A percentile compares a stretch with the other conserved stretches of the same genome.
phyloP scores from a whole-genome alignment of 2,797 vertebrate genomes.

The Onychomys arenicola region DNA sequence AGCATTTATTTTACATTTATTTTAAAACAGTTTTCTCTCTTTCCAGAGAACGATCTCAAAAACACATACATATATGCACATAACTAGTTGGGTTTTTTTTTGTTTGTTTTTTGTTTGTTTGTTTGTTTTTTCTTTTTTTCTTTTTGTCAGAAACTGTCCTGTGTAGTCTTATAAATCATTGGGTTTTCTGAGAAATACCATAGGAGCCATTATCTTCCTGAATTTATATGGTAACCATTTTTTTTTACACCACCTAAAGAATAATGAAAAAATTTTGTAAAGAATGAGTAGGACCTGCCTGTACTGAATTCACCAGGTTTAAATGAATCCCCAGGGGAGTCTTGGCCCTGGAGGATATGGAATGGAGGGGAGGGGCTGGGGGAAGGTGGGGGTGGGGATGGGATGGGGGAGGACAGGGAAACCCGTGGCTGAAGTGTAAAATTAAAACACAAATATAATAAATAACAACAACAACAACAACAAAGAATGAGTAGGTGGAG shows the following conservation, averaged over 20 bases:
- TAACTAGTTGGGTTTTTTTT: no score
- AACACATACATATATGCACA: background rate
- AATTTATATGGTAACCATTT: background rate
- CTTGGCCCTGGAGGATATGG: no score
- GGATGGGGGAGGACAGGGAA: no score
- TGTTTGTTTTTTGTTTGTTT: background rate
- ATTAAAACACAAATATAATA: no score
- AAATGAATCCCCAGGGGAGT: no score
- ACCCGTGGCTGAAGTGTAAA: no score
- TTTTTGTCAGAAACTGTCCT: background rate
- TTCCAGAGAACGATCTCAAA: background rate
- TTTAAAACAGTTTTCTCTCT: background rate
- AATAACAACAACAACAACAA: no score
- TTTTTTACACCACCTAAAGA: background rate
- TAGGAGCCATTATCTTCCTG: background rate
- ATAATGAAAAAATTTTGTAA: background rate
- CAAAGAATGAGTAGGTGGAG: no score
- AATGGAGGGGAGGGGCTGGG: no score
- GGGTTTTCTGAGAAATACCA: conserved; percentile 12
- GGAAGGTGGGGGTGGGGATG: no score
- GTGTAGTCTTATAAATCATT: background rate
- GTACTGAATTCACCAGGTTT: no score
- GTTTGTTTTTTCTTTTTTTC: background rate
- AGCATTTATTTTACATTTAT: conserved; percentile 33
- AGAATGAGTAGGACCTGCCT: no score